These are phyloP conservation scores for Yponomeuta malinellus DNA, from an alignment of 2,888 invertebrate genomes.

Conservation along the genomic window DNA sequence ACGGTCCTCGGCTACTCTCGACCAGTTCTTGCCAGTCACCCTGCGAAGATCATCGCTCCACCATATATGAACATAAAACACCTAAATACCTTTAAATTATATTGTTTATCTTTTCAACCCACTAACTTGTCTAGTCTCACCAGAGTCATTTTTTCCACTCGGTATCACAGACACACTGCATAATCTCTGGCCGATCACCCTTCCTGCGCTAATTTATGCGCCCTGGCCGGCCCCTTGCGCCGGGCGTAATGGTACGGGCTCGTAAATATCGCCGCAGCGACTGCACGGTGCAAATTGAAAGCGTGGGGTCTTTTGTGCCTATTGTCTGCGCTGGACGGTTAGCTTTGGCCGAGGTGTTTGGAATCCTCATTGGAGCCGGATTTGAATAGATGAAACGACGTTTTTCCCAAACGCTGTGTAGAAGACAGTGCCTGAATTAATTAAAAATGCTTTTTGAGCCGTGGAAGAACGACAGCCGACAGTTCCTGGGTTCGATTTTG, in stretches of 20 bases:
- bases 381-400: neutral
- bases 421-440: neutral
- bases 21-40: too few relatives aligned
- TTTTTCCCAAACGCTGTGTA: neutral
- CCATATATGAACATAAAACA: neutral
- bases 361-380: neutral
- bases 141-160: neutral
- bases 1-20: too few relatives aligned
- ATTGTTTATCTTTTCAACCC: neutral
- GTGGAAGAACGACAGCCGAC: too few relatives aligned
- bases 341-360: neutral
- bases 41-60: too few relatives aligned
- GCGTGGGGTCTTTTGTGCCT: constrained; percentile 25
- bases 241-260: constrained; percentile 30
- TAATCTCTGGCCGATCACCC: constrained; percentile 38
- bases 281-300: constrained; percentile 60
- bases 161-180: constrained; percentile 12
- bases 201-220: constrained; percentile 61
- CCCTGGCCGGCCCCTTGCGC: constrained; percentile 43
- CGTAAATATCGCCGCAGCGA: constrained; percentile 19
- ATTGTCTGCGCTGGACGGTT: constrained; percentile 22
- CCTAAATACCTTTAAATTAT: neutral
- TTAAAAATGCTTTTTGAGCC: too few relatives aligned
- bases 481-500: too few relatives aligned
- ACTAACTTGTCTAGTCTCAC: neutral